A percentile compares a stretch with the other conserved stretches of the same genome.
phyloP scores from a whole-genome alignment of 2,113 vertebrate species.

The Carettochelys insculpta region DNA sequence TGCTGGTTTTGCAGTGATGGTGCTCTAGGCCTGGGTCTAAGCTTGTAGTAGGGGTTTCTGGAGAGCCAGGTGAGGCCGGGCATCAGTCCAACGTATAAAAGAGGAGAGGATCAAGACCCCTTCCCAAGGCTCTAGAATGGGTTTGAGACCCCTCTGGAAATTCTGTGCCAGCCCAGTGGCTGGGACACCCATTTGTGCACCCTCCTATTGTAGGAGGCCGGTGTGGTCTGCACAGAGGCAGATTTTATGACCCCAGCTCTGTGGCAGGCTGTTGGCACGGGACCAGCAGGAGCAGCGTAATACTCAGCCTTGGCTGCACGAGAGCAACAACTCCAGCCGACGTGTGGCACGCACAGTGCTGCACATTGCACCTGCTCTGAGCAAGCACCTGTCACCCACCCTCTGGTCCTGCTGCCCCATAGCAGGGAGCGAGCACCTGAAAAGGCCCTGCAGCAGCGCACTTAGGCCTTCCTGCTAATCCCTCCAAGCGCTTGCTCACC shows the following conservation, averaged over 20 bases:
- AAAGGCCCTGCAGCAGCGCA: fast-evolving
- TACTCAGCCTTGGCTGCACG: neutral
- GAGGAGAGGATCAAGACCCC: neutral
- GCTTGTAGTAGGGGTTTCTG: fast-evolving
- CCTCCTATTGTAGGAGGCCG: neutral
- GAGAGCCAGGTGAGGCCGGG: neutral
- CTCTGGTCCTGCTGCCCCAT: fast-evolving
- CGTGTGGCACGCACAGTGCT: fast-evolving
- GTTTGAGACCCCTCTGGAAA: neutral
- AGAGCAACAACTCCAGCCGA: no score
- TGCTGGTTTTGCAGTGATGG: neutral
- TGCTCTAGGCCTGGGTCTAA: neutral
- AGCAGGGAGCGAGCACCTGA: neutral
- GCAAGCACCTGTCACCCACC: neutral
- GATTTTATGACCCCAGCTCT: neutral
- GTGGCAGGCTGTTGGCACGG: neutral
- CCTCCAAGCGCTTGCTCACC: neutral
- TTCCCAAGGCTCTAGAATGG: neutral
- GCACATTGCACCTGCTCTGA: neutral
- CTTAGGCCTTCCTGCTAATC: neutral
- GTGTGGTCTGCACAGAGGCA: neutral
- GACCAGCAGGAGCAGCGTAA: neutral
- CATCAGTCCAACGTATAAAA: neutral
- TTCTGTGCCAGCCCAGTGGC: neutral
- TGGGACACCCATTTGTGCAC: neutral